A percentile compares a stretch with the other conserved stretches of the same genome.
Evolutionary conservation across 2,888 invertebrate genomes (phyloP).

Genomic region (Ceramica pisi): DNA sequence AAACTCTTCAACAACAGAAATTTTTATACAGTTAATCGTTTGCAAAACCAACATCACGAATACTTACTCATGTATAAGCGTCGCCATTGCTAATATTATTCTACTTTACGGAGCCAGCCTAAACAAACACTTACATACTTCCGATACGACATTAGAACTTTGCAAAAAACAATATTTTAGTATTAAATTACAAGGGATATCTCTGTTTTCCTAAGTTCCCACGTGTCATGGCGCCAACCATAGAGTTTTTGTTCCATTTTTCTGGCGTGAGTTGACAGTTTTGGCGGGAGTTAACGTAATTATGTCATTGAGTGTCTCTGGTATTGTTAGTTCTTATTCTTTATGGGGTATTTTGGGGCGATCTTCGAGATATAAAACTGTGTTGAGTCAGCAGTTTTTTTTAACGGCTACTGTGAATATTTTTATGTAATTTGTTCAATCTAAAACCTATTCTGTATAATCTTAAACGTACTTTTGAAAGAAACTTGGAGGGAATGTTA

Average conservation of each 20-base stretch:
- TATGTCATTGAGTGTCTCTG: constrained; percentile 65
- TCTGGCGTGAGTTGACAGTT: constrained; percentile 68
- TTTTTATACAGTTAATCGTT: constrained; percentile 75
- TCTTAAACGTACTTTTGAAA: no score
- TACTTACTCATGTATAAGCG: constrained; percentile 76
- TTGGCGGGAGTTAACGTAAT: constrained; percentile 62
- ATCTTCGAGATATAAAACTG: constrained; percentile 35
- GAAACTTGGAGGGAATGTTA: no score
- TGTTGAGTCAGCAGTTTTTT: constrained; percentile 27
- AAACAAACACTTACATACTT: constrained; percentile 84
- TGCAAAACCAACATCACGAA: constrained; percentile 75
- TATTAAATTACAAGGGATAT: constrained; percentile 82
- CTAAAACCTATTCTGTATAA: no score
- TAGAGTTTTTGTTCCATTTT: constrained; percentile 69
- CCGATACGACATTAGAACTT: constrained; percentile 84
- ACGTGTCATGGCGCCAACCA: constrained; percentile 84
- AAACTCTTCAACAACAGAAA: constrained; percentile 35
- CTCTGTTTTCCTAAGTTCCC: constrained; percentile 73
- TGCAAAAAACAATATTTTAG: constrained; percentile 82
- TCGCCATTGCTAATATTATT: constrained; percentile 82
- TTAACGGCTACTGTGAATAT: constrained; percentile 18
- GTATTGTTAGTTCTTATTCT: constrained; percentile 61
- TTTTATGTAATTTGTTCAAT: neutral
- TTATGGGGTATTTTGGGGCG: constrained; percentile 44
- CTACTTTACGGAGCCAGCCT: constrained; percentile 82